phyloP scores from a whole-genome alignment of 1,140 invertebrate species.

The Tetramorium simillimum region DNA sequence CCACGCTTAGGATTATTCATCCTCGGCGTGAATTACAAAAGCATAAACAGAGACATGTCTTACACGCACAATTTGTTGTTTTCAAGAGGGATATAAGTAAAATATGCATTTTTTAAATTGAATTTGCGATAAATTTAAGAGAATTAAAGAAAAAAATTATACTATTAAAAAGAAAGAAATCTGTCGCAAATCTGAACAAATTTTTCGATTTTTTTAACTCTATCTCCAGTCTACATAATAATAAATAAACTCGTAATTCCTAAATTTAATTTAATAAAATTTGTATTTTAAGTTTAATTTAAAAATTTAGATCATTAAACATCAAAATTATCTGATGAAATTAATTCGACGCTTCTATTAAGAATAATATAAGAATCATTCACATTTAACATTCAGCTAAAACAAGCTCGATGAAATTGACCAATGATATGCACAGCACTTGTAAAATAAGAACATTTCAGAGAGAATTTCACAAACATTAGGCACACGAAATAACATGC shows the following conservation, averaged over 20 bases:
- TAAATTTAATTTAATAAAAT: constrained; percentile 25
- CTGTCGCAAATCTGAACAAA: background rate
- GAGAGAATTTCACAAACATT: constrained; percentile 21
- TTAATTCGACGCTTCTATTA: background rate
- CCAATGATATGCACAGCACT: background rate
- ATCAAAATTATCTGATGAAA: background rate
- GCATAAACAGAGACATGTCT: background rate
- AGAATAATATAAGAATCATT: background rate
- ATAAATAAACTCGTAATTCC: background rate
- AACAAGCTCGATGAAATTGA: background rate
- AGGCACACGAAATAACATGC: constrained; percentile 18
- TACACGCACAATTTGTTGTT: background rate
- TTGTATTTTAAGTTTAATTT: background rate
- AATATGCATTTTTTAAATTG: background rate
- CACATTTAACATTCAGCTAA: background rate
- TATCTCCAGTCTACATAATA: background rate
- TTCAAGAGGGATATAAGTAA: background rate
- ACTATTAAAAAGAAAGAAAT: background rate
- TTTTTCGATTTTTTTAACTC: background rate
- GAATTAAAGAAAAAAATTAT: too few species aligned
- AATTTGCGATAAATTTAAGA: background rate
- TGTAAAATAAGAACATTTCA: background rate
- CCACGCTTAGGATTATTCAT: background rate
- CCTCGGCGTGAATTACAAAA: background rate
- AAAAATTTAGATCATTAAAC: background rate